A percentile compares a stretch with the other conserved stretches of the same genome.
These are phyloP conservation scores for Cephus nigrinus DNA, from an alignment of 2,888 invertebrate genomes.

Conservation along the genomic window DNA sequence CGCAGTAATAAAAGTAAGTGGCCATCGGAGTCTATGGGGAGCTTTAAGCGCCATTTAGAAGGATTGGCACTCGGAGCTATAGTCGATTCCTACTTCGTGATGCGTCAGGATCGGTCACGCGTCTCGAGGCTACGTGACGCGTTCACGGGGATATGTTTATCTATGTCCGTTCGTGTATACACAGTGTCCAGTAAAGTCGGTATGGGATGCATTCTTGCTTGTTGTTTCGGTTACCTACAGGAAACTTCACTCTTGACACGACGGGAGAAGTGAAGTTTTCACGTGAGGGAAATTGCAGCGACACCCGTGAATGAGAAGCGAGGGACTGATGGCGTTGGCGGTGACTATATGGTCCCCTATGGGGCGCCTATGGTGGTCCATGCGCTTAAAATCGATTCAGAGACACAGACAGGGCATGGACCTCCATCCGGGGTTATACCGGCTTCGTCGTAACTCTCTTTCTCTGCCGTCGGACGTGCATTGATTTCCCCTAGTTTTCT, in stretches of 20 bases:
- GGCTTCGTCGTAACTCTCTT: slow-evolving; percentile 44
- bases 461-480: neutral
- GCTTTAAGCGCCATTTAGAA: slow-evolving; percentile 6
- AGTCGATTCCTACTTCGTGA: neutral
- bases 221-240: neutral
- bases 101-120: neutral
- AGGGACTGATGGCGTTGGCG: neutral
- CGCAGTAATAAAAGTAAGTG: slow-evolving; percentile 39
- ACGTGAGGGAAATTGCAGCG: neutral
- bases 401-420: slow-evolving; percentile 55
- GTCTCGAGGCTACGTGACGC: neutral
- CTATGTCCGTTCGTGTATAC: neutral
- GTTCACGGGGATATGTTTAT: neutral
- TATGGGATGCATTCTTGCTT: neutral
- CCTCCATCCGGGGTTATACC: slow-evolving; percentile 42
- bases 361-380: slow-evolving; percentile 51
- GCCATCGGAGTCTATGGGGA: slow-evolving; percentile 27
- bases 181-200: neutral
- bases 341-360: neutral
- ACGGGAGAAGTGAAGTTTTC: neutral
- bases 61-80: neutral
- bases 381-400: slow-evolving; percentile 59
- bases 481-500: neutral
- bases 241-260: neutral
- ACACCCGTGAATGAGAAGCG: neutral